Evolutionary conservation across 1,140 invertebrate genomes (phyloP).

Genomic region (Drosophila mojavensis): DNA sequence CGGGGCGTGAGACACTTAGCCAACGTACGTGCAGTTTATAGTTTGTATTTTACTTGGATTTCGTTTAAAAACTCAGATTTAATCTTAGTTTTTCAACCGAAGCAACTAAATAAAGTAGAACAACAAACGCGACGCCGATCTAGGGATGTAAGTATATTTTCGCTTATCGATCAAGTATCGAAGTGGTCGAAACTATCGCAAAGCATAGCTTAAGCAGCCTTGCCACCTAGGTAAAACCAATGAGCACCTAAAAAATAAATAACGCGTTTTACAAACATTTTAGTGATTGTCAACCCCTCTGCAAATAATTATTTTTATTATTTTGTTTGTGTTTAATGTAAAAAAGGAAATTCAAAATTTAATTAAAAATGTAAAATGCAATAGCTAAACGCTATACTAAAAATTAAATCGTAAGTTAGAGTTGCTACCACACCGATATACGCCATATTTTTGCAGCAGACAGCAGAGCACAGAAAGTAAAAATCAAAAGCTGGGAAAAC

Average conservation of each 20-base stretch:
- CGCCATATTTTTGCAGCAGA: constrained; percentile 44
- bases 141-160: constrained; percentile 16
- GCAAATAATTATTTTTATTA: constrained; percentile 72
- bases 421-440: constrained; percentile 7
- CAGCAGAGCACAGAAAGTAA: constrained; percentile 48
- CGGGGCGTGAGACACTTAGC: background rate
- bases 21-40: background rate
- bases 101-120: constrained; percentile 36
- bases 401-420: constrained; percentile 63
- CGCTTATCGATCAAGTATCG: background rate
- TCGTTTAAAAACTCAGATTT: constrained; percentile 40
- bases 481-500: constrained; percentile 68
- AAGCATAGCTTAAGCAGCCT: background rate
- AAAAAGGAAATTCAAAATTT: constrained; percentile 17
- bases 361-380: constrained; percentile 54
- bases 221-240: constrained; percentile 6
- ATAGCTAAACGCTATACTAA: constrained; percentile 23
- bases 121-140: constrained; percentile 45
- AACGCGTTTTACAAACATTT: constrained; percentile 20
- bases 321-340: constrained; percentile 72
- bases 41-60: constrained; percentile 21
- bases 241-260: constrained; percentile 22
- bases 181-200: background rate
- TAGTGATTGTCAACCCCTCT: constrained; percentile 43
- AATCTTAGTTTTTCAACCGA: constrained; percentile 33